Evolutionary conservation across 2,113 vertebrate genomes (phyloP), one percentile per base, ranked within the genome.

Genomic region (Rhipidura dahli): DNA sequence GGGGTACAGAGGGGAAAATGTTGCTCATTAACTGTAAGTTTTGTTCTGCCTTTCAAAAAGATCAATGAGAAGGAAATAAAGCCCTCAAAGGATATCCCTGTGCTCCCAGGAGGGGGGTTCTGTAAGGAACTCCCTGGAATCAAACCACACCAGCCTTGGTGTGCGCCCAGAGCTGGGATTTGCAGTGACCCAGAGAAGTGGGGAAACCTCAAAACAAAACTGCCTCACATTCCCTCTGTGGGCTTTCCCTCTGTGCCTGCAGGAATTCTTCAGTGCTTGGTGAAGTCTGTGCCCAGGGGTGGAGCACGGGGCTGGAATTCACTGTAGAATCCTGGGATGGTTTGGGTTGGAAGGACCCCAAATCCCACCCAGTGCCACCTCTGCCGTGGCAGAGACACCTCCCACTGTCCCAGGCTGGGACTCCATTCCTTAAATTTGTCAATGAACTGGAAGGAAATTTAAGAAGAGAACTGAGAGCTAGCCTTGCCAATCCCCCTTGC

Each of bases 321-420:
- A 14, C 26, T 26, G 49, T 49, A 5, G 50, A 35, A 37, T 33
- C 37, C 37, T 22, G 44, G 54, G 10, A 7, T 24, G 54, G 39
- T 84, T 73, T n/a, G 50, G n/a, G 24, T 13, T 47, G 50, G 40
- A 11, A 56, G 20, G 65, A 42, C 20, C 35, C 5, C 0, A 6
- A 49, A 16, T 5, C 2, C 5, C 56, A 47, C 3, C 53, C 33
- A 26, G 11, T 5, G 12, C 19, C 82, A 40, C 6, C 26, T 24
- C 20, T 31, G 51, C 71, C 66, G 4, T 12, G 45, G 22, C 64
- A 87, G 39, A 28, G 64, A 78, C 65, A 47, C 33, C 64, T 81
- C 0, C 68, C 59, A 3, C 51, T 14, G 9, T 2, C 19, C 37
- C 77, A 59, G 33, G 5, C 2, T 21, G 60, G n/a, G n/a, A 7